Conservation (phyloP, 2,113 vertebrate genomes). For the Xenopus borealis region DNA sequence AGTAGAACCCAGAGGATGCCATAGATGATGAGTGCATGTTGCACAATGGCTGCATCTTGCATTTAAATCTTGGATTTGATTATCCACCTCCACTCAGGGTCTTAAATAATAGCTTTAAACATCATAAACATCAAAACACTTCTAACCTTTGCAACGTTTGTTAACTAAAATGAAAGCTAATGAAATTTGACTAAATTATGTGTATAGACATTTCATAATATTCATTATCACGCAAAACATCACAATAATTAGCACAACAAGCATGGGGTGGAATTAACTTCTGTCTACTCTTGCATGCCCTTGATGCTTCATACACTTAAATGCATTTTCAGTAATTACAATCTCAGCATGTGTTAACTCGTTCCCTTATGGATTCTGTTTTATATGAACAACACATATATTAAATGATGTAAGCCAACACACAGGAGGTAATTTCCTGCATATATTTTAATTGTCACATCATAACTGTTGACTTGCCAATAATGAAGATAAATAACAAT, state of each 20-base stretch:
- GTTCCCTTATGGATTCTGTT: conserved; percentile 15
- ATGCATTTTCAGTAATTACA: conserved; percentile 7
- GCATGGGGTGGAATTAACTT: conserved; percentile 7
- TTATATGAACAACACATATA: background rate
- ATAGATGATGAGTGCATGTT: too few relatives aligned
- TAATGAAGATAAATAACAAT: conserved; percentile 11
- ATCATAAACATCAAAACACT: too few relatives aligned
- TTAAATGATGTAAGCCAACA: background rate
- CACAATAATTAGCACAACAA: background rate
- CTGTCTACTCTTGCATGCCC: background rate
- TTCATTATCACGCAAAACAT: background rate
- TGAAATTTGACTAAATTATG: too few relatives aligned
- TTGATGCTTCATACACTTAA: background rate
- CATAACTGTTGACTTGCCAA: background rate
- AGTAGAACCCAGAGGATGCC: too few relatives aligned
- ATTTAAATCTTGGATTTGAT: too few relatives aligned
- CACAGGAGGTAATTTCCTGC: conserved; percentile 7
- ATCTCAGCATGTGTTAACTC: background rate
- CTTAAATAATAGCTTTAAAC: too few relatives aligned
- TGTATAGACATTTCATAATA: too few relatives aligned
- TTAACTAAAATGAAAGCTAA: too few relatives aligned
- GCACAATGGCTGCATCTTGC: too few relatives aligned
- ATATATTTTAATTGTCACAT: conserved; percentile 10
- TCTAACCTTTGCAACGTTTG: too few relatives aligned
- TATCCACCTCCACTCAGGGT: too few relatives aligned